Base-by-base conservation (phyloP, 2,797 vertebrate genomes). In the Pogonophryne albipinna region DNA sequence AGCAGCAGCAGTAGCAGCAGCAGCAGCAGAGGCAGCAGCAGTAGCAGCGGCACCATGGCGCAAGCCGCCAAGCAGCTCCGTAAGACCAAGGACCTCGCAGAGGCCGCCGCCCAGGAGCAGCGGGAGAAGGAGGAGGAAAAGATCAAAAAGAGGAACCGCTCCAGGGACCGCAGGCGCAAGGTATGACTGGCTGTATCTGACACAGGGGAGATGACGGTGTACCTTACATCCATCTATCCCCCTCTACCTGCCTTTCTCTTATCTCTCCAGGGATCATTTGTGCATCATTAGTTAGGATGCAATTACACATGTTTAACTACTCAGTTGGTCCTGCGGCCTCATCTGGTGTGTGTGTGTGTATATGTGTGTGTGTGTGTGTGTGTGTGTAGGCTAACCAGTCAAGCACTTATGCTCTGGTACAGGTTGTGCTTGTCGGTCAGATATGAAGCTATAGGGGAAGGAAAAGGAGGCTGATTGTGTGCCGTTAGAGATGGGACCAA, bases 41-140 rank as follows among this genome's bases (percentile, higher is more conserved):
- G 87, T 44, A 89, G 86, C 83, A 87, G 89, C 74, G 84, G 88
- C 90, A 95, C 92, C 96, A 99, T 99, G 98, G 98, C 98, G 87
- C 98, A 99, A 93, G 98, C 98, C 55, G 98, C 98, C 79, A 99
- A 99, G 89, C 98, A 99, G 93, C 94, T 99, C 90, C 98, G 98
- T 90, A 99, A 99, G 94, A 98, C 97, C 93, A 99, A 99, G 95
- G 97, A 99, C 92, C 96, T 98, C 52, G 97, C 97, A 53, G 97
- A 98, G 87, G 97, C 97, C 90, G 97, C 97, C 93, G 95, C 96
- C 89, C 95, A 97, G 92, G 98, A 99, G 94, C 97, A 95, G 93
- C 94, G 96, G 89, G 97, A 98, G 93, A 99, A 98, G 94, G 98
- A 99, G 91, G 98, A 99, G 92, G 94, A 97, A 55, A 97, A 95